A percentile compares a stretch with the other conserved stretches of the same genome.
These are phyloP conservation scores for Hoplodrina blanda DNA, from an alignment of 2,888 invertebrate species.

Conservation along the genomic window DNA sequence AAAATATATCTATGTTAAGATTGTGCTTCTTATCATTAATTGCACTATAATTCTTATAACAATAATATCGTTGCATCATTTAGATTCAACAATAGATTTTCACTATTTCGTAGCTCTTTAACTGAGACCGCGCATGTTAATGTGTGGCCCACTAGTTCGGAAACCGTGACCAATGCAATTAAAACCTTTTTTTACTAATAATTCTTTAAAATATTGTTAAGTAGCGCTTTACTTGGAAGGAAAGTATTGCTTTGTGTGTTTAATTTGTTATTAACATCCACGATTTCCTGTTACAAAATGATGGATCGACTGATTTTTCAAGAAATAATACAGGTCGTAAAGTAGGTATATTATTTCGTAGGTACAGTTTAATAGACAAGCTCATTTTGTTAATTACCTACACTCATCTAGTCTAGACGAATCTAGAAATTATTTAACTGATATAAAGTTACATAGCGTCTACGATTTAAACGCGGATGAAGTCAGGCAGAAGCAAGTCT, in stretches of 20 bases:
- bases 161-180: constrained; percentile 77
- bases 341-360: neutral
- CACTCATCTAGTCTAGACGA: no score
- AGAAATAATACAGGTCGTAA: neutral
- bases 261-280: constrained; percentile 23
- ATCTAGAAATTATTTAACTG: no score
- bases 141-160: constrained; percentile 76
- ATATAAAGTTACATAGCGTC: no score
- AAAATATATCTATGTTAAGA: neutral
- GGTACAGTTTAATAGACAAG: neutral
- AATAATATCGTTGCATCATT: constrained; percentile 69
- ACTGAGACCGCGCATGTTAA: constrained; percentile 73
- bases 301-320: constrained; percentile 10
- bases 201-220: constrained; percentile 44
- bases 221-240: constrained; percentile 31
- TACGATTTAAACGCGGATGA: no score
- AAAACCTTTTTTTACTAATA: constrained; percentile 66
- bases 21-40: constrained; percentile 2
- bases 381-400: neutral
- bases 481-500: no score
- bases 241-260: constrained; percentile 43
- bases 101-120: constrained; percentile 68
- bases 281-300: constrained; percentile 11
- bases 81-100: constrained; percentile 73
- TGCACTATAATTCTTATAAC: constrained; percentile 5